Conservation (phyloP, 2,113 vertebrate genomes). For the Cephalopterus ornatus region DNA sequence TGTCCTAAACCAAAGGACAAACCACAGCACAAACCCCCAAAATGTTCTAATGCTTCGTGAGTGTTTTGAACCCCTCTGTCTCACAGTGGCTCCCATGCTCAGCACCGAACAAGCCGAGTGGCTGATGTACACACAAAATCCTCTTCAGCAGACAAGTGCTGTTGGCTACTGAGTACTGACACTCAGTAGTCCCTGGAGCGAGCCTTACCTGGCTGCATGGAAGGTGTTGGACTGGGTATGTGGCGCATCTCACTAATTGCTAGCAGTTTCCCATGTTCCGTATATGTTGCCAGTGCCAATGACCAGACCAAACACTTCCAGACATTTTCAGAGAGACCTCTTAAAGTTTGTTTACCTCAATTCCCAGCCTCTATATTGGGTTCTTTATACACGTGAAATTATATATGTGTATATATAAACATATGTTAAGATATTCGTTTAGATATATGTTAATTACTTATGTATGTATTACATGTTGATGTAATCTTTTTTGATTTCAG, state of each 20-base stretch:
- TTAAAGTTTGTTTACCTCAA: not conserved
- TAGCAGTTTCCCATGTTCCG: not conserved
- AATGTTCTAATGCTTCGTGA: not conserved
- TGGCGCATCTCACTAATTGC: not conserved
- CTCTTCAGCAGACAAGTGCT: not conserved
- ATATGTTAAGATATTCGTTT: not conserved
- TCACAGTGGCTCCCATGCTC: not conserved
- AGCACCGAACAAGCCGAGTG: not conserved
- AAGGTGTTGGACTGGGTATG: not conserved
- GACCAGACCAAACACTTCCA: not conserved
- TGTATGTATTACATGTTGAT: not conserved
- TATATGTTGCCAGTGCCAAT: not conserved
- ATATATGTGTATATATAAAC: not conserved
- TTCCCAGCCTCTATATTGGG: not conserved
- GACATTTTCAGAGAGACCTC: not conserved
- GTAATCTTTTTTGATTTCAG: not conserved
- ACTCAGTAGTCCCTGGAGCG: not conserved
- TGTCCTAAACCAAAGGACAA: slow-evolving; percentile 33
- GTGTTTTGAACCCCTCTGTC: not conserved
- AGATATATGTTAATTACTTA: not conserved
- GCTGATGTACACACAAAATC: not conserved
- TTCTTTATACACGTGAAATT: not conserved
- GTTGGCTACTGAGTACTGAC: not conserved
- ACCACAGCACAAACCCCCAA: not conserved
- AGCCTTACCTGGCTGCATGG: not conserved